Percentiles rank a stretch among this genome's conserved stretches.
phyloP scores from a whole-genome alignment of 2,888 invertebrate species.

The Lycocerus yunnanus region DNA sequence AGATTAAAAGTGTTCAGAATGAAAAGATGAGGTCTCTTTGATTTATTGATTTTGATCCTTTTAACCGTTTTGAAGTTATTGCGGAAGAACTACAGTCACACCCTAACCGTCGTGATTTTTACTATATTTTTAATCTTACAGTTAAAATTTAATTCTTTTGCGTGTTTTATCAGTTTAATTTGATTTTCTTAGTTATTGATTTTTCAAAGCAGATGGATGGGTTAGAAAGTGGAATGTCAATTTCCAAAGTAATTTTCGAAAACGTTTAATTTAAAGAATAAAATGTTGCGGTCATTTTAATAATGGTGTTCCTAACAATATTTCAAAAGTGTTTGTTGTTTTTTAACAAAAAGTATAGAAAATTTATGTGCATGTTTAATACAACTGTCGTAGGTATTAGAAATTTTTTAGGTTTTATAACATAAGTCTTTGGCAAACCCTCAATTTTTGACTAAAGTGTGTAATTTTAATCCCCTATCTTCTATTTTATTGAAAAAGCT shows the following conservation, averaged over 20 bases:
- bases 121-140: too few relatives aligned
- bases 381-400: conserved; percentile 15
- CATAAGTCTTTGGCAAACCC: conserved; percentile 9
- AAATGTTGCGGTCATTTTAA: neutral
- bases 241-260: neutral
- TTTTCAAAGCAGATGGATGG: neutral
- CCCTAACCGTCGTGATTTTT: too few relatives aligned
- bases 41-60: too few relatives aligned
- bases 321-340: neutral
- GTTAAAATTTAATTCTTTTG: too few relatives aligned
- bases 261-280: neutral
- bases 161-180: too few relatives aligned
- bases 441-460: conserved; percentile 22
- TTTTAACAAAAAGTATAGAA: neutral
- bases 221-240: neutral
- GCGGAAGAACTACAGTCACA: neutral
- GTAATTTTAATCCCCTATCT: conserved; percentile 28
- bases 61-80: too few relatives aligned
- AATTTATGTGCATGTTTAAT: conserved; percentile 20
- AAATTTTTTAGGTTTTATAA: neutral
- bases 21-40: too few relatives aligned
- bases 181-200: too few relatives aligned
- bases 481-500: conserved; percentile 18
- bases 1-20: too few relatives aligned
- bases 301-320: neutral